A percentile compares a stretch with the other conserved stretches of the same genome.
Conservation (phyloP, 1,140 invertebrate genomes). For the Heliconius melpomene region DNA sequence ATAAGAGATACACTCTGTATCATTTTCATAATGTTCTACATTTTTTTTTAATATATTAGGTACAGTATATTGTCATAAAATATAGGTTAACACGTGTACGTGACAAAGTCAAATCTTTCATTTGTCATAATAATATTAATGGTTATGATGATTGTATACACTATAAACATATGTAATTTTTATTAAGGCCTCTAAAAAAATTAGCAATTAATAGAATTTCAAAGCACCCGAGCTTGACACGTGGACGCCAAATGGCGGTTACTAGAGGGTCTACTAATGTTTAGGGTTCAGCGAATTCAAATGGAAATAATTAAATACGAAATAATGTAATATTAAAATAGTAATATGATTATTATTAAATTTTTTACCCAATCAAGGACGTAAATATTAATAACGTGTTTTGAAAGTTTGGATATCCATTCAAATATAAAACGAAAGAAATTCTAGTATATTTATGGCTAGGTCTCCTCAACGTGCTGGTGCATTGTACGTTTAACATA, state of each 20-base stretch:
- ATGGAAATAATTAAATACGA: not conserved
- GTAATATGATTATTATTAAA: too few relatives aligned
- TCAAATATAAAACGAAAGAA: too few relatives aligned
- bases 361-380: too few relatives aligned
- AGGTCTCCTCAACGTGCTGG: too few relatives aligned
- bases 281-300: constrained; percentile 45
- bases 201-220: constrained; percentile 66
- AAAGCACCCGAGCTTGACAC: constrained; percentile 58
- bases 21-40: constrained; percentile 18
- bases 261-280: constrained; percentile 48
- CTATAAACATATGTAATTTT: constrained; percentile 14
- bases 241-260: constrained; percentile 69
- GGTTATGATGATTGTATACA: constrained; percentile 1
- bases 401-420: too few relatives aligned
- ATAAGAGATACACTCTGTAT: constrained; percentile 16
- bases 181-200: constrained; percentile 45
- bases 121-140: not conserved
- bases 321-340: not conserved
- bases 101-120: not conserved
- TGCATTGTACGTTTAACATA: too few relatives aligned
- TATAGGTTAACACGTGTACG: constrained; percentile 18
- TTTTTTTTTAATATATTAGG: constrained; percentile 16
- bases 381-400: too few relatives aligned
- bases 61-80: not conserved
- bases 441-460: too few relatives aligned